Evolutionary conservation across 2,113 vertebrate species (phyloP).

Genomic region (Lophochroa leadbeateri): DNA sequence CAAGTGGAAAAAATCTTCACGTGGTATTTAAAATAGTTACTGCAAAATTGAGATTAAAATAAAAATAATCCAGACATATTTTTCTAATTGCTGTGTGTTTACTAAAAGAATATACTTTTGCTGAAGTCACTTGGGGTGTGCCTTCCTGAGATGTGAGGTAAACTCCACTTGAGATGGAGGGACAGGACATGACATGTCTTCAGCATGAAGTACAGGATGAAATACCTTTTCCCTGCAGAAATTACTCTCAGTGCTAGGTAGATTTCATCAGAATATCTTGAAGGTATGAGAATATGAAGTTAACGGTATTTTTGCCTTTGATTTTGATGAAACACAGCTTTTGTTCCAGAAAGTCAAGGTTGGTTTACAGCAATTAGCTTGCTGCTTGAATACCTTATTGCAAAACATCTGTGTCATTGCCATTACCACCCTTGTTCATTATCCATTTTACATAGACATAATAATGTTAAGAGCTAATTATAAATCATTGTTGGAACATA

Average conservation of each 20-base stretch:
- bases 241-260: not conserved
- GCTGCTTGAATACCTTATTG: not conserved
- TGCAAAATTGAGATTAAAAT: not conserved
- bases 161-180: not conserved
- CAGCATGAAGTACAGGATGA: not conserved
- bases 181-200: not conserved
- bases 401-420: not conserved
- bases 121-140: not conserved
- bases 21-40: not conserved
- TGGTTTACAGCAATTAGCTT: not conserved
- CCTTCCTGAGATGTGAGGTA: not conserved
- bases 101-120: not conserved
- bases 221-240: not conserved
- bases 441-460: not conserved
- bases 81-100: not conserved
- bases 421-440: not conserved
- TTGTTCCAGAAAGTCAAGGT: not conserved
- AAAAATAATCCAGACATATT: not conserved
- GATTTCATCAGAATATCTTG: not conserved
- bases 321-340: not conserved
- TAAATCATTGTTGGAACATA: not conserved
- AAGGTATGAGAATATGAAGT: not conserved
- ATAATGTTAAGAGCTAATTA: not conserved
- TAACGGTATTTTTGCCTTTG: not conserved
- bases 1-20: not conserved